These are phyloP conservation scores for Drosophila koepferae DNA, from an alignment of 2,888 invertebrate species.

Conservation along the genomic window DNA sequence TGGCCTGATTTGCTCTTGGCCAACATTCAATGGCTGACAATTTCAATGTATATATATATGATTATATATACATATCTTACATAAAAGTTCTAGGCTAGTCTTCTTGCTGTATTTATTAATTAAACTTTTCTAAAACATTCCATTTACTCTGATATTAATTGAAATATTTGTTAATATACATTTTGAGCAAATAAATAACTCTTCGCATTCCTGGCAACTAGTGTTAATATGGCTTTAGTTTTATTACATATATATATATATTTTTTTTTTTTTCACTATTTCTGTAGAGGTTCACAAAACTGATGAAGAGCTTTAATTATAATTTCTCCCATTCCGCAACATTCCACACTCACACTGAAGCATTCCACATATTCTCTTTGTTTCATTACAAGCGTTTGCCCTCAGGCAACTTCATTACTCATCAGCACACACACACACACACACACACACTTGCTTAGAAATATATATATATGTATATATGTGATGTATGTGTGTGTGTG, in stretches of 20 bases:
- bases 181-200: conserved; percentile 33
- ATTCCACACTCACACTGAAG: conserved; percentile 38
- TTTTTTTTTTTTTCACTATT: conserved; percentile 4
- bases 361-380: conserved; percentile 56
- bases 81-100: neutral
- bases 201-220: conserved; percentile 26
- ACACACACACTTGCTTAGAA: neutral
- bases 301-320: conserved; percentile 54
- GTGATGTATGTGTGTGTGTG: conserved; percentile 1
- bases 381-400: conserved; percentile 56
- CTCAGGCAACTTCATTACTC: conserved; percentile 59
- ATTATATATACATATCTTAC: neutral
- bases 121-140: conserved; percentile 24
- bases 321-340: conserved; percentile 40
- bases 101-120: neutral
- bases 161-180: conserved; percentile 43
- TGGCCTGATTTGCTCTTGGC: neutral
- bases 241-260: neutral
- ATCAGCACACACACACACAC: conserved; percentile 30
- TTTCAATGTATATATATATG: neutral
- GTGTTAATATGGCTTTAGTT: neutral
- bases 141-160: neutral
- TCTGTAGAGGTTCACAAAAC: conserved; percentile 7
- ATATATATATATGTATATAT: neutral
- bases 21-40: neutral